Conservation (phyloP, 1,140 invertebrate species). For the Drosophila takahashii region DNA sequence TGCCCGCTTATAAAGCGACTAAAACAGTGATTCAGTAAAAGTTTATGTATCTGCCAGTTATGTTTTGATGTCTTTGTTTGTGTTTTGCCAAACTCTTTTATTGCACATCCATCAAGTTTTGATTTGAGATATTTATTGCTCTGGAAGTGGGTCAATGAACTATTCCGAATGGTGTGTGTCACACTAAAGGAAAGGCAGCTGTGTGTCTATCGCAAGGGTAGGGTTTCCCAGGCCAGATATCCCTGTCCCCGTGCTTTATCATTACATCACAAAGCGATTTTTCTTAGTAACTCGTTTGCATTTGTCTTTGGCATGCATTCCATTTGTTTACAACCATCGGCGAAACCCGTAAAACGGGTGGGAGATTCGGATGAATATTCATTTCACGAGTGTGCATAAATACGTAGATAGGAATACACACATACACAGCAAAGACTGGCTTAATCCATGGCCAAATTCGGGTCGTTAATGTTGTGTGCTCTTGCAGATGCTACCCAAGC, state of each 20-base stretch:
- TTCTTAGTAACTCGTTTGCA: constrained; percentile 27
- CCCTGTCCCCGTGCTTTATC: constrained; percentile 21
- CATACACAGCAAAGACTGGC: constrained; percentile 28
- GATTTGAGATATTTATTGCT: constrained; percentile 25
- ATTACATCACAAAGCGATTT: constrained; percentile 39
- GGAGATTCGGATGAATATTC: constrained; percentile 37
- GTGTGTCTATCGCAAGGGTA: constrained; percentile 31
- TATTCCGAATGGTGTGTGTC: constrained; percentile 9
- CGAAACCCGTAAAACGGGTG: constrained; percentile 37
- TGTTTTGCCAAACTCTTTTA: constrained; percentile 38
- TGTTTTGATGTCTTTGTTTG: constrained; percentile 3
- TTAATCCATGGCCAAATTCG: constrained; percentile 42
- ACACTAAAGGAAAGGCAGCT: constrained; percentile 13
- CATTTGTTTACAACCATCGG: constrained; percentile 17
- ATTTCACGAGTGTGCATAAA: constrained; percentile 30
- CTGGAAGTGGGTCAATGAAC: constrained; percentile 42
- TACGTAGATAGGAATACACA: constrained; percentile 15
- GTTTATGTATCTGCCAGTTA: background rate
- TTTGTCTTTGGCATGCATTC: constrained; percentile 26
- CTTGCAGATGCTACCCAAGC: constrained; percentile 81
- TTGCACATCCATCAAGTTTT: constrained; percentile 21
- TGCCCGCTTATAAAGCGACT: background rate
- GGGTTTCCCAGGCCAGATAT: constrained; percentile 31
- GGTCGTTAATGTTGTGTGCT: constrained; percentile 61
- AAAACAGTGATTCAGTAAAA: constrained; percentile 1